A percentile compares a stretch with the other conserved stretches of the same genome.
Evolutionary conservation across 2,113 vertebrate genomes (phyloP).

Genomic region (Charina bottae): DNA sequence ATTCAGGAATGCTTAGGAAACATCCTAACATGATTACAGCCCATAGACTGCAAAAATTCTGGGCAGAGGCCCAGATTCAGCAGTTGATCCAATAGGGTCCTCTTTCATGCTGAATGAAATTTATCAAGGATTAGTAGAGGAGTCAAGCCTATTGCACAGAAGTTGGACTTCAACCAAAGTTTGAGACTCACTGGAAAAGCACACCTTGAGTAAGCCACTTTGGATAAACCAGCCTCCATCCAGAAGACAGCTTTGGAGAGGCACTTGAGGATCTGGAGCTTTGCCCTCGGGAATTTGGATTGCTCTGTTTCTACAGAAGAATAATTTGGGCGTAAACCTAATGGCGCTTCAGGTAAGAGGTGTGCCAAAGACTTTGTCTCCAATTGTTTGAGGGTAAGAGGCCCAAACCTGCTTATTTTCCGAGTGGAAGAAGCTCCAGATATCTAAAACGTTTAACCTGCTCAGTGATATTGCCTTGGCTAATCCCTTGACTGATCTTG

Average conservation of each 20-base stretch:
- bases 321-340: neutral
- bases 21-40: neutral
- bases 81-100: neutral
- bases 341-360: neutral
- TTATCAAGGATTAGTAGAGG: neutral
- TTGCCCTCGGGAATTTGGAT: neutral
- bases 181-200: neutral
- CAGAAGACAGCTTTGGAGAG: neutral
- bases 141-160: neutral
- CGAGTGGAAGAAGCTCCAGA: neutral
- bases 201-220: neutral
- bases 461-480: neutral
- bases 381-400: neutral
- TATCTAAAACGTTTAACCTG: neutral
- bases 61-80: neutral
- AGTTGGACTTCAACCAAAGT: neutral
- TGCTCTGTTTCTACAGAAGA: neutral
- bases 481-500: neutral
- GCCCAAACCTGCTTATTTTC: neutral
- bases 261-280: neutral
- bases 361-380: neutral
- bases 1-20: neutral
- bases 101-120: neutral
- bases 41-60: neutral
- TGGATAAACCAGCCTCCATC: neutral